Evolutionary conservation across 2,888 invertebrate species (phyloP).

Genomic region (Scaptomyza flava): DNA sequence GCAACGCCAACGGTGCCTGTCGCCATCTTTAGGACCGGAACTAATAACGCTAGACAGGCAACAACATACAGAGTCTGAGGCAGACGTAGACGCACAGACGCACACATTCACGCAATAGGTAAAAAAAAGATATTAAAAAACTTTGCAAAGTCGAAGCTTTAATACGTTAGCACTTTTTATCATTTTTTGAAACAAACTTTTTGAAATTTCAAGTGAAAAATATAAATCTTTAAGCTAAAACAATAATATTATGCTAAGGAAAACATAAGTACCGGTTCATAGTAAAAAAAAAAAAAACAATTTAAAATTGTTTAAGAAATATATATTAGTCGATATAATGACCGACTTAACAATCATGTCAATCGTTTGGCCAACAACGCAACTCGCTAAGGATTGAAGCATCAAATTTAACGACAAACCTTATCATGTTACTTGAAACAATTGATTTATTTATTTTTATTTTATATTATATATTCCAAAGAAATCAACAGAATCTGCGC

Average conservation of each 20-base stretch:
- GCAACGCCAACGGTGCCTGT: slow-evolving; percentile 23
- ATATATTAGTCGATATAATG: no score
- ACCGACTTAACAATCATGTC: no score
- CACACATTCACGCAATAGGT: background rate
- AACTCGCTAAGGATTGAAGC: no score
- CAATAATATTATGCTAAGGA: background rate
- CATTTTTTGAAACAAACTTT: background rate
- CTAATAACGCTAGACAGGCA: slow-evolving; percentile 59
- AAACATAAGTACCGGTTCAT: no score
- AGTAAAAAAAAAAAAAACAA: no score
- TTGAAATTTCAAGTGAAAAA: background rate
- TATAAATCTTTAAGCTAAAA: background rate
- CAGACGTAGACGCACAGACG: slow-evolving; percentile 6
- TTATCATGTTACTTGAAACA: no score
- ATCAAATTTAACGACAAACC: no score
- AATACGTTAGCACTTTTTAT: slow-evolving; percentile 6
- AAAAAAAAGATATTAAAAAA: background rate
- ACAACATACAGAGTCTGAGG: slow-evolving; percentile 13
- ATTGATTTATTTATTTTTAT: no score
- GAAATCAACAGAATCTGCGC: no score
- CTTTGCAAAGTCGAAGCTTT: slow-evolving; percentile 9
- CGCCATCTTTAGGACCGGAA: slow-evolving; percentile 25
- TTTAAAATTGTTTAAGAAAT: no score
- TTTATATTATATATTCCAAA: no score
- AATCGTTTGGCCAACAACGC: no score